Evolutionary conservation across 2,797 vertebrate species (phyloP).

Genomic region (Hipposideros larvatus): DNA sequence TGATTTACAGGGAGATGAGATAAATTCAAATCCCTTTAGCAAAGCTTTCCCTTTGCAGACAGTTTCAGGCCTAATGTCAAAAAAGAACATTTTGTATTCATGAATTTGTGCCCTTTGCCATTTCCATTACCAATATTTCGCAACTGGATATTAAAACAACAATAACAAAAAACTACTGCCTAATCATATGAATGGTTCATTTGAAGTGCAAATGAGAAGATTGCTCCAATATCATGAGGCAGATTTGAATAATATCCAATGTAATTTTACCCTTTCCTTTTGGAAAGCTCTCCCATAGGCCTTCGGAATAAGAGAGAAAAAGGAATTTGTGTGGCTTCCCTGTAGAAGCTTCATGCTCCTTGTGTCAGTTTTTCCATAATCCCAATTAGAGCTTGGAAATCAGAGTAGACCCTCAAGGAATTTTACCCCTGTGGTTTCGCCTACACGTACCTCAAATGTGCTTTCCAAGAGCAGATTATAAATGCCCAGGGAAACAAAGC

Average conservation of each 20-base stretch:
- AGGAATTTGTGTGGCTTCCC: neutral
- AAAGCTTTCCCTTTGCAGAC: neutral
- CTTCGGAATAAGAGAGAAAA: conserved; percentile 16
- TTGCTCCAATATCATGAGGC: neutral
- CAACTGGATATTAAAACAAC: conserved; percentile 15
- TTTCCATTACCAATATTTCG: conserved; percentile 59
- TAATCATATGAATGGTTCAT: conserved; percentile 10
- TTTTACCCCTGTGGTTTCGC: neutral
- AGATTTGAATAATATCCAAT: neutral
- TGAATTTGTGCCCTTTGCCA: conserved; percentile 62
- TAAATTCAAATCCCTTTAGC: conserved; percentile 63
- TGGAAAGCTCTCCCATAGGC: neutral
- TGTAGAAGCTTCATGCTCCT: neutral
- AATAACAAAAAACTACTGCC: neutral
- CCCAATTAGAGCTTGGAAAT: neutral
- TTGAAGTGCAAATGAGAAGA: conserved; percentile 50
- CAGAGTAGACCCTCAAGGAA: neutral
- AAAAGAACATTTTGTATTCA: conserved; percentile 66
- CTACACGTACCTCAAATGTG: neutral
- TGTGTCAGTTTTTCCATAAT: neutral
- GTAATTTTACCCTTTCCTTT: conserved; percentile 14
- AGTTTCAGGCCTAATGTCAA: conserved; percentile 42
- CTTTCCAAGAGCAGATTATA: neutral
- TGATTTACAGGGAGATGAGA: conserved; percentile 39
- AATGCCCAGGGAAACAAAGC: neutral